Evolutionary conservation across 2,113 vertebrate species (phyloP).

Genomic region (Neofelis nebulosa): DNA sequence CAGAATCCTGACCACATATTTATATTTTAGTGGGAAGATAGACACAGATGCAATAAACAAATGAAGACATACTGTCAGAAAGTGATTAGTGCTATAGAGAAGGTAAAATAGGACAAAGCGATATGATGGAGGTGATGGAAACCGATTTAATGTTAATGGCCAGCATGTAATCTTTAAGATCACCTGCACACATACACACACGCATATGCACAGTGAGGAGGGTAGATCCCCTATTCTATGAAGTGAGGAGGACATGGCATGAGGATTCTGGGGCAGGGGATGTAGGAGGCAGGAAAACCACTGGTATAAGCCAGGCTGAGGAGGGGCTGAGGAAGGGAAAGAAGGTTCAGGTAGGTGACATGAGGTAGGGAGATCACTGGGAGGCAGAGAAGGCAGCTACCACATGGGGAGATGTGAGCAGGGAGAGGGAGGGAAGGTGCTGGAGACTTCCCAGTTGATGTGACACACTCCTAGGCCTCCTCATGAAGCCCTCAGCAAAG

Average conservation of each 20-base stretch:
- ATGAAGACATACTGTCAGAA: neutral
- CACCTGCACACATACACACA: neutral
- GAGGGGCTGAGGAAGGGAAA: neutral
- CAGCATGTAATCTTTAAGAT: neutral
- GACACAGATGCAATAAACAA: neutral
- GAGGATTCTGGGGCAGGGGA: neutral
- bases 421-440: neutral
- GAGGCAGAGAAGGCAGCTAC: neutral
- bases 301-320: neutral
- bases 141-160: no score
- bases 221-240: neutral
- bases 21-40: neutral
- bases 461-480: neutral
- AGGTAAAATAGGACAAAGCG: neutral
- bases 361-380: neutral
- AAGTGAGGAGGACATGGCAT: neutral
- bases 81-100: neutral
- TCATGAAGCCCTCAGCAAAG: neutral
- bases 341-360: no score
- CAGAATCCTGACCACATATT: neutral
- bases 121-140: neutral
- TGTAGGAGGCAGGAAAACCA: no score
- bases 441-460: neutral
- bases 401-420: neutral
- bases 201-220: neutral